Conservation (phyloP, 2,797 vertebrate genomes). For the Sciurus carolinensis region DNA sequence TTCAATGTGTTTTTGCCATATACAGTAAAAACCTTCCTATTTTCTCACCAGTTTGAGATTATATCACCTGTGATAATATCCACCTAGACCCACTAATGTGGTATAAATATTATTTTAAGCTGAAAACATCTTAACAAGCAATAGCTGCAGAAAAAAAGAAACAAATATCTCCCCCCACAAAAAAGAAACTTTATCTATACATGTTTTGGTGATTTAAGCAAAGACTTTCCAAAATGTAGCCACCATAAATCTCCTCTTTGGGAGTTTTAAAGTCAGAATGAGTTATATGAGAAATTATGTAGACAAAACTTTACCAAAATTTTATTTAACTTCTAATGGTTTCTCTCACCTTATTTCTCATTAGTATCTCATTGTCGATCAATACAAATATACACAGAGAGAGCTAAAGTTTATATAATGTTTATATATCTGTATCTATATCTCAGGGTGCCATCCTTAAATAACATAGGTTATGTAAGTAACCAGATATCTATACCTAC, state of each 20-base stretch:
- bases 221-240: neutral
- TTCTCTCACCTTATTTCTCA: neutral
- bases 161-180: too few relatives aligned
- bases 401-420: neutral
- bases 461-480: neutral
- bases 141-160: neutral
- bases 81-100: neutral
- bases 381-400: too few relatives aligned
- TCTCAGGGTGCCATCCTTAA: neutral
- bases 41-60: neutral
- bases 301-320: neutral
- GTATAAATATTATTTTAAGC: neutral
- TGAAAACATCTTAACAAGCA: neutral
- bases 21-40: neutral
- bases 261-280: neutral
- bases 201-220: neutral
- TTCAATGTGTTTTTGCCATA: neutral
- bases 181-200: too few relatives aligned
- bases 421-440: neutral
- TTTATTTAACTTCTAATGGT: neutral
- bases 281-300: neutral
- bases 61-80: neutral
- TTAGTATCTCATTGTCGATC: neutral
- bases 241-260: neutral
- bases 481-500: neutral